A percentile compares a stretch with the other conserved stretches of the same genome.
phyloP scores from a whole-genome alignment of 1,140 invertebrate species.

The Lutraria rhynchaena region DNA sequence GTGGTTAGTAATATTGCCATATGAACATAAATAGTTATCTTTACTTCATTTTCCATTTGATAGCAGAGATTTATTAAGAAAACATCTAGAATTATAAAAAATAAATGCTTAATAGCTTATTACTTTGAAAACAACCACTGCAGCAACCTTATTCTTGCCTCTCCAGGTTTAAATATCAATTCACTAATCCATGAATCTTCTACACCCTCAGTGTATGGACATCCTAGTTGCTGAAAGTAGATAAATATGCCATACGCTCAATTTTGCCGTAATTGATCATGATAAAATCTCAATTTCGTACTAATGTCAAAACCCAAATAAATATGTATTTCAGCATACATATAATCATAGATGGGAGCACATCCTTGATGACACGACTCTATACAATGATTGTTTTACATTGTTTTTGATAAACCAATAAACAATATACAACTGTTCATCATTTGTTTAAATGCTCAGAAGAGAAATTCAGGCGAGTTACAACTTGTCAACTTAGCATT shows the following conservation, averaged over 20 bases:
- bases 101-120: no score
- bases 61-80: no score
- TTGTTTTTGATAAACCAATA: neutral
- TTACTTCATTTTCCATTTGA: no score
- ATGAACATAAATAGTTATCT: no score
- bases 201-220: slow-evolving; percentile 77
- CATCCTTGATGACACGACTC: neutral
- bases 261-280: neutral
- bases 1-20: no score
- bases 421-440: neutral
- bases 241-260: slow-evolving; percentile 7
- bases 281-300: neutral
- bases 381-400: neutral
- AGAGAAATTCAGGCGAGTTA: no score
- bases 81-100: no score
- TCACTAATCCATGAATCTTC: slow-evolving; percentile 75
- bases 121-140: slow-evolving; percentile 79
- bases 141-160: slow-evolving; percentile 74
- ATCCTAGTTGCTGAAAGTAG: slow-evolving; percentile 70
- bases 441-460: no score
- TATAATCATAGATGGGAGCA: neutral
- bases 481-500: no score
- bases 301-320: neutral
- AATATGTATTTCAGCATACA: neutral
- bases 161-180: slow-evolving; percentile 75